phyloP scores from a whole-genome alignment of 2,888 invertebrate genomes.

The Agrochola litura region DNA sequence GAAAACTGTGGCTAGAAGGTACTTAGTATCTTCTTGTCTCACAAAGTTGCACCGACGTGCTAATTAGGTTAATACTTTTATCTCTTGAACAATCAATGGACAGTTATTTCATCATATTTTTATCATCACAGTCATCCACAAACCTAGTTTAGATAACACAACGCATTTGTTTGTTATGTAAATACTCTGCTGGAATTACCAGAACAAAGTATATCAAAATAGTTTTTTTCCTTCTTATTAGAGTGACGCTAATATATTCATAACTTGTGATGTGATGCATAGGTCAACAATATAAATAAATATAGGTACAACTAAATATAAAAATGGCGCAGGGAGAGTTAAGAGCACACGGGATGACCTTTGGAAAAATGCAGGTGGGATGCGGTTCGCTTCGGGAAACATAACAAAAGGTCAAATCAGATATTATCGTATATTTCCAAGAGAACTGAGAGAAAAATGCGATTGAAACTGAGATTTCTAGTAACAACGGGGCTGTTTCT shows the following conservation, averaged over 20 bases:
- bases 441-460: background rate
- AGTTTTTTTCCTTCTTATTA: background rate
- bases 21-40: background rate
- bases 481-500: background rate
- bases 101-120: constrained; percentile 30
- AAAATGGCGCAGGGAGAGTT: background rate
- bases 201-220: background rate
- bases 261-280: background rate
- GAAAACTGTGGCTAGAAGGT: background rate
- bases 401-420: background rate
- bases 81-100: constrained; percentile 4
- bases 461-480: background rate
- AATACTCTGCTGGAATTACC: constrained; percentile 3
- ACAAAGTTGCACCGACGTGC: constrained; percentile 22
- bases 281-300: background rate
- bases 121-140: constrained; percentile 24
- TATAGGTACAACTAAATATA: too few species aligned
- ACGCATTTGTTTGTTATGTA: constrained; percentile 3
- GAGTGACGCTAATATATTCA: background rate
- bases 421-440: background rate
- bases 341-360: background rate
- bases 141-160: constrained; percentile 32
- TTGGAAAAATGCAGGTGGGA: constrained; percentile 12
- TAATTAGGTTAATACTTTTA: constrained; percentile 19
- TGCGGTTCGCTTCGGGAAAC: background rate